These are phyloP conservation scores for Adelognathus sp. DNA, from an alignment of 2,888 invertebrate genomes.

Conservation along the genomic window DNA sequence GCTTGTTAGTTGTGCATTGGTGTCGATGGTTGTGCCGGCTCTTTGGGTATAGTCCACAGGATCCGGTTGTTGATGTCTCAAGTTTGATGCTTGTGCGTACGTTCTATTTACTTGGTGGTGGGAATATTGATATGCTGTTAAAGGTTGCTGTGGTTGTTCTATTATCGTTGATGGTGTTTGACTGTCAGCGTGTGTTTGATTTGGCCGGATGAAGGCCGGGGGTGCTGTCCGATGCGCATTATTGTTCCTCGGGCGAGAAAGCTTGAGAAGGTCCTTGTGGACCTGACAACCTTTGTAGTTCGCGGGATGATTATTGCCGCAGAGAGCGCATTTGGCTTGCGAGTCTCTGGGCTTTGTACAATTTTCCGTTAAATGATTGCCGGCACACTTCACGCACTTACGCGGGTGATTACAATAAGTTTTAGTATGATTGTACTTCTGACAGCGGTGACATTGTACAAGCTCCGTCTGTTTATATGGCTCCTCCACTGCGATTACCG, in stretches of 20 bases:
- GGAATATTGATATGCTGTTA: not conserved
- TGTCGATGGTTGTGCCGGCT: not conserved
- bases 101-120: not conserved
- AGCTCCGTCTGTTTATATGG: slow-evolving; percentile 20
- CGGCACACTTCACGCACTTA: slow-evolving; percentile 47
- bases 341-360: slow-evolving; percentile 14
- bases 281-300: slow-evolving; percentile 9
- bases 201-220: not conserved
- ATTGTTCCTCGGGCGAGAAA: not conserved
- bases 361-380: slow-evolving; percentile 29
- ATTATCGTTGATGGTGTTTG: too few relatives aligned
- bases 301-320: not conserved
- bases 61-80: not conserved
- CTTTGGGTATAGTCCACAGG: not conserved
- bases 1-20: not conserved
- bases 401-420: not conserved
- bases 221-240: not conserved
- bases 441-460: slow-evolving; percentile 29
- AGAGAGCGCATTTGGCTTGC: not conserved
- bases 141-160: too few relatives aligned
- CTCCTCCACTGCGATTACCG: slow-evolving; percentile 43
- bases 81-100: not conserved
- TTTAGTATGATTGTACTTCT: not conserved
- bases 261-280: not conserved
- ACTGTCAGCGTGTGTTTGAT: too few relatives aligned